phyloP scores from a whole-genome alignment of 2,888 invertebrate species.

The Epirrhoe alternata region DNA sequence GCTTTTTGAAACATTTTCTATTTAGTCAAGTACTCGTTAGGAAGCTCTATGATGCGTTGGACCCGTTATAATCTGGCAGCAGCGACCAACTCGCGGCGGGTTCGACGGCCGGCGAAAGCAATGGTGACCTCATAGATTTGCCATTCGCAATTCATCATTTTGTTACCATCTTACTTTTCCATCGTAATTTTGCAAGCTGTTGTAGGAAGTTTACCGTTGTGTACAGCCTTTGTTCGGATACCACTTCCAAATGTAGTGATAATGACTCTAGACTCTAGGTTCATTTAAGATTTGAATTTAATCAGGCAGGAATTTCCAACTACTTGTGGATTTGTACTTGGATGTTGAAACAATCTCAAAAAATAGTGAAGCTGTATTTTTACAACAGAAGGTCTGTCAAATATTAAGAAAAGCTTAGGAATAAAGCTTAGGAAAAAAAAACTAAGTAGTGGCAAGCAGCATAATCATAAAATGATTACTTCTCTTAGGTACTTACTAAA shows the following conservation, averaged over 20 bases:
- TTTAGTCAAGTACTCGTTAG: slow-evolving; percentile 56
- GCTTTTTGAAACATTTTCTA: slow-evolving; percentile 53
- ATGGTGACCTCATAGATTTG: slow-evolving; percentile 76
- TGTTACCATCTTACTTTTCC: slow-evolving; percentile 60
- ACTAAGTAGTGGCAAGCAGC: not conserved
- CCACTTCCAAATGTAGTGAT: slow-evolving; percentile 27
- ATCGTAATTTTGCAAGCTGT: slow-evolving; percentile 50
- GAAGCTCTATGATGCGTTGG: slow-evolving; percentile 58
- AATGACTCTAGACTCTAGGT: slow-evolving; percentile 16
- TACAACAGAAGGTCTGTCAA: not conserved
- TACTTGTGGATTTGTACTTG: slow-evolving; percentile 6
- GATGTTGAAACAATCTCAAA: not conserved
- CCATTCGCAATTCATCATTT: slow-evolving; percentile 79
- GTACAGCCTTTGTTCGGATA: slow-evolving; percentile 21
- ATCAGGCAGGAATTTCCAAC: slow-evolving; percentile 15
- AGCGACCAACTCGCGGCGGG: slow-evolving; percentile 67
- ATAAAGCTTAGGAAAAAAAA: not conserved
- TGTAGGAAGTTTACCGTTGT: slow-evolving; percentile 48
- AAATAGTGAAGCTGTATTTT: not conserved
- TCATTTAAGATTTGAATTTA: slow-evolving; percentile 27
- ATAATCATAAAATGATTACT: not conserved
- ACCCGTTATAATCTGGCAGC: slow-evolving; percentile 76
- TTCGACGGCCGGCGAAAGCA: slow-evolving; percentile 80
- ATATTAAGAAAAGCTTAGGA: not conserved
- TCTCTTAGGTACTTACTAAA: not conserved